Base-by-base conservation (phyloP, 2,888 invertebrate genomes). In the Sepioteuthis lessoniana region DNA sequence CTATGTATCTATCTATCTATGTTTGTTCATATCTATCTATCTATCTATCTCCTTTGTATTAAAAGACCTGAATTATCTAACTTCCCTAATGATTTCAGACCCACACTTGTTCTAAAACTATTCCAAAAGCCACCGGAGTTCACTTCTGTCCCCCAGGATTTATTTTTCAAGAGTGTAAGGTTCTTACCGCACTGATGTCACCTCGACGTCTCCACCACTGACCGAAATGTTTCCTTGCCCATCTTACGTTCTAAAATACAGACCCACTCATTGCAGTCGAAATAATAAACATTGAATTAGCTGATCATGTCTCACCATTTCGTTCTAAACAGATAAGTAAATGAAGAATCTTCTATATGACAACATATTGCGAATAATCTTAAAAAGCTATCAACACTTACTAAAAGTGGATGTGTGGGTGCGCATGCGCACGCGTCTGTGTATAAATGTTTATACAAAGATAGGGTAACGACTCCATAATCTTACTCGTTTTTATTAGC, bases 111-210 rank as follows among this genome's bases (percentile, higher is more conserved):
- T 55, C 55, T 55, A 4, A 60, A 31, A 47, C 47, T 19, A 47
- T 47, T 55, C 25, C 55, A 7, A 19, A 35, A 16, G 0, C 16
- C n/a, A n/a, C 90, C 90, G 25, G 94, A 94, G 60, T n/a, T 90
- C 55, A 37, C 93, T 31, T 46, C 76, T 90, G 60, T 90, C 37
- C 90, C 90, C 60, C 37, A 93, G 90, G 90, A 47, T 46, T 37
- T 90, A 93, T 31, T 16, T 90, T 38, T 90, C 90, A 50, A 90
- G 90, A 37, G 93, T 90, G 46, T 90, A 90, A 90, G n/a, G 93
- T 90, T 90, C 90, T 47, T 46, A 93, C 46, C 90, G 38, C 76
- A 93, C 35, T 42, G 38, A 76, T 76, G 35, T 76, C 76, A 76
- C 76, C 50, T 37, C 37, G 19, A 21, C 37, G 21, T 28, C 50